Evolutionary conservation across 2,797 vertebrate genomes (phyloP).

Genomic region (Eospalax fontanierii): DNA sequence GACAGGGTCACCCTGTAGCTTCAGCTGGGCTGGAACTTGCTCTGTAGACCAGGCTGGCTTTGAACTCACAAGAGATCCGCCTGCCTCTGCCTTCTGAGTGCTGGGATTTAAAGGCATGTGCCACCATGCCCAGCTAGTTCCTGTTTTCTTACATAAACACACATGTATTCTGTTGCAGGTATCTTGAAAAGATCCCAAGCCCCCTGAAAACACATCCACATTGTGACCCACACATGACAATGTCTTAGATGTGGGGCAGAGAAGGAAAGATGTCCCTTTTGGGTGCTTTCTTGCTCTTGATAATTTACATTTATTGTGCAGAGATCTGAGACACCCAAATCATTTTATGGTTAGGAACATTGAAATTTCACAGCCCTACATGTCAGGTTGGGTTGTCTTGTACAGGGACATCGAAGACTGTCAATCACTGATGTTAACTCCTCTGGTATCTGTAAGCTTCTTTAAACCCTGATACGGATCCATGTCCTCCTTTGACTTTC

Average conservation of each 20-base stretch:
- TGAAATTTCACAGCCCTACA: neutral
- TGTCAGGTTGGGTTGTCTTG: neutral
- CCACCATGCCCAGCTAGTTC: too few relatives aligned
- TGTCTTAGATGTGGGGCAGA: accelerated
- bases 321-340: neutral
- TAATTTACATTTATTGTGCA: neutral
- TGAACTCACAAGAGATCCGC: too few relatives aligned
- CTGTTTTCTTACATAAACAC: neutral
- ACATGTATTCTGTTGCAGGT: neutral
- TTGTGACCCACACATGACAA: neutral
- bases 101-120: too few relatives aligned
- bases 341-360: neutral
- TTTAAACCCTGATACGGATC: neutral
- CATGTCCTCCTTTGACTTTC: neutral
- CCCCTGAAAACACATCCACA: neutral
- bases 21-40: too few relatives aligned
- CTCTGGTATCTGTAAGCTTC: neutral
- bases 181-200: neutral
- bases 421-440: neutral
- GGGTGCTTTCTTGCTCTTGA: neutral
- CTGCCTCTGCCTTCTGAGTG: too few relatives aligned
- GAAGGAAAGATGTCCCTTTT: neutral
- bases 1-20: too few relatives aligned
- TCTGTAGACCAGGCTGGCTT: too few relatives aligned
- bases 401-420: neutral